Evolutionary conservation across 2,113 vertebrate species (phyloP), one percentile per base, ranked within the genome.

Genomic region (Nestor notabilis): DNA sequence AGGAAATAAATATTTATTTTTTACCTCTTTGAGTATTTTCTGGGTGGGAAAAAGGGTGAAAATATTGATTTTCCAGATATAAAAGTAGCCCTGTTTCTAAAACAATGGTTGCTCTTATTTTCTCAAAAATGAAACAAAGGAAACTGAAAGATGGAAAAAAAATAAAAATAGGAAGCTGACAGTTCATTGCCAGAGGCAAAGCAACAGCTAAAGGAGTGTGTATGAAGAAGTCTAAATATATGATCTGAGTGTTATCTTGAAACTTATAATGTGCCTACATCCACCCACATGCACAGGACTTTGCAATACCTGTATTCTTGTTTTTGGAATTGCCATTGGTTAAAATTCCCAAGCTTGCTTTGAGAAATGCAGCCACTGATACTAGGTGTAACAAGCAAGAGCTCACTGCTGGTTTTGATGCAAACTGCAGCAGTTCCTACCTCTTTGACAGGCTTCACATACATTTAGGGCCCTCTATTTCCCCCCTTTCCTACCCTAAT

Each of bases 361-460:
- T 66, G 9, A 63, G 55, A 83, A 79, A 60, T n/a, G 10, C 20
- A 53, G 17, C 9, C 33, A 65, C 27, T 61, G 56, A 47, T 16
- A 56, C 1, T 43, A 13, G 17, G 13, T 72, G 4, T 31, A 50
- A 17, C 4, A 31, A 77, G 6, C 3, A 56, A 60, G 18, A 52
- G 8, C 8, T 41, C 11, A 35, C 7, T 11, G 3, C 41, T 58
- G 4, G 2, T 70, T 20, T 56, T 77, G 19, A 64, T 46, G 13
- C 41, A 66, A 89, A 47, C 10, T 13, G 14, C 10, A 91, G 20
- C 13, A 43, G 28, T 78, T 84, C 6, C 18, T 21, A 60, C 14
- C 7, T 72, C 68, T 43, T 4, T 46, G 27, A 33, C 7, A 47
- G 3, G 27, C 2, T 81, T 71, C 43, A 50, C 0, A 0, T 7